Conservation (phyloP, 2,797 vertebrate genomes). For the Margarornis squamiger region DNA sequence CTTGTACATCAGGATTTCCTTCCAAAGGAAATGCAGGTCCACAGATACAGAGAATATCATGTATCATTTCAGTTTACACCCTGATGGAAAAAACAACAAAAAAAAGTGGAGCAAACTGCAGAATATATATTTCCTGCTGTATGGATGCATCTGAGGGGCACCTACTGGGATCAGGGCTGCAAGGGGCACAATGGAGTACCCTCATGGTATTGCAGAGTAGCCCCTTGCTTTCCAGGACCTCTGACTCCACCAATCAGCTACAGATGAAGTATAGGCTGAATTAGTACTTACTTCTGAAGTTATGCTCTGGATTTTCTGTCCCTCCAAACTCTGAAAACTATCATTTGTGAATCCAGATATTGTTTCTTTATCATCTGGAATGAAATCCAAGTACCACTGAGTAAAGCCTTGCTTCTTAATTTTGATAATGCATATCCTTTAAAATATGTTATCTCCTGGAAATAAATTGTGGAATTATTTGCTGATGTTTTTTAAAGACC, state of each 20-base stretch:
- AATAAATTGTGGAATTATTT: background rate
- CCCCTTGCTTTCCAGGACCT: background rate
- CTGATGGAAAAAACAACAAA: background rate
- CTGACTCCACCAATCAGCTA: background rate
- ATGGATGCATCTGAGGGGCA: background rate
- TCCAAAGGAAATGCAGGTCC: background rate
- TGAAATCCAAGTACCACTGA: background rate
- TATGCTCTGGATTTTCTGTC: background rate
- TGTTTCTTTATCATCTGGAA: constrained; percentile 5
- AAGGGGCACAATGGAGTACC: background rate
- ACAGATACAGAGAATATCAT: background rate
- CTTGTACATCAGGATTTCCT: background rate
- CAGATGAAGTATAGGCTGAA: background rate
- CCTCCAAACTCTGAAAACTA: background rate
- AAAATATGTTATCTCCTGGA: background rate
- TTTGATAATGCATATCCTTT: constrained; percentile 1
- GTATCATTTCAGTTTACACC: background rate
- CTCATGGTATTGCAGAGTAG: background rate
- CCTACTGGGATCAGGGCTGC: background rate
- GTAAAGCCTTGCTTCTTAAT: background rate
- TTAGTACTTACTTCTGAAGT: background rate
- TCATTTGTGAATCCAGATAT: background rate
- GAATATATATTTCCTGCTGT: background rate
- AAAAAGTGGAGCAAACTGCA: background rate
- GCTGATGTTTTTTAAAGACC: background rate